Evolutionary conservation across 2,888 invertebrate genomes (phyloP).

Genomic region (Lasioglossum zephyrum): DNA sequence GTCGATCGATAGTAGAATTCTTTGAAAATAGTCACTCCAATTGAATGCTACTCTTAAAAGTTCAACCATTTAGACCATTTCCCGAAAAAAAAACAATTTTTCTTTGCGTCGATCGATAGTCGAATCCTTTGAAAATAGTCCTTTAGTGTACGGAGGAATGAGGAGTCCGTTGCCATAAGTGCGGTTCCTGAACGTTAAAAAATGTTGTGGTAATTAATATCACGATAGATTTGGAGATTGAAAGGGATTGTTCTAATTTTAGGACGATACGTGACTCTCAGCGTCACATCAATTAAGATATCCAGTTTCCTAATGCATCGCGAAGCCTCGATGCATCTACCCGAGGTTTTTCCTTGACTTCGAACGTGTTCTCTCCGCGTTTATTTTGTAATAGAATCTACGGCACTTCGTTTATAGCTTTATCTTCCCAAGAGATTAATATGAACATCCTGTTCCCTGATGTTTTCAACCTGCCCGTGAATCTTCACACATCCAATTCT

Average conservation of each 20-base stretch:
- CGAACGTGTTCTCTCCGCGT: background rate
- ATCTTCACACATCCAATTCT: slow-evolving; percentile 9
- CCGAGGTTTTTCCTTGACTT: background rate
- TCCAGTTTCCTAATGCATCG: background rate
- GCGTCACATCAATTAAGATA: background rate
- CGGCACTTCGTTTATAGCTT: slow-evolving; percentile 5
- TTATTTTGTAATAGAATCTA: slow-evolving; percentile 14
- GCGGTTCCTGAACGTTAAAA: no score
- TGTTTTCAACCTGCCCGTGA: slow-evolving; percentile 1
- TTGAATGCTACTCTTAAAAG: no score
- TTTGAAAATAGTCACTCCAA: no score
- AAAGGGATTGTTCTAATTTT: no score
- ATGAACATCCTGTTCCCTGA: background rate
- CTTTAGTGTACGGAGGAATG: background rate
- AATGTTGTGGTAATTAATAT: no score
- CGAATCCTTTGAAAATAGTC: background rate
- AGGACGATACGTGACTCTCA: no score
- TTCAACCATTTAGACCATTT: no score
- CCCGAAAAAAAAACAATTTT: background rate
- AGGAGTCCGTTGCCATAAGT: no score
- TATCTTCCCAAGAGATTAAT: slow-evolving; percentile 7
- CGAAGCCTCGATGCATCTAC: background rate
- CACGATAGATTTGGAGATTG: no score
- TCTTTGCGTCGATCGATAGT: background rate
- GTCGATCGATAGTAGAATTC: no score